Conservation (phyloP, 2,888 invertebrate species). For the Nebria brevicollis region DNA sequence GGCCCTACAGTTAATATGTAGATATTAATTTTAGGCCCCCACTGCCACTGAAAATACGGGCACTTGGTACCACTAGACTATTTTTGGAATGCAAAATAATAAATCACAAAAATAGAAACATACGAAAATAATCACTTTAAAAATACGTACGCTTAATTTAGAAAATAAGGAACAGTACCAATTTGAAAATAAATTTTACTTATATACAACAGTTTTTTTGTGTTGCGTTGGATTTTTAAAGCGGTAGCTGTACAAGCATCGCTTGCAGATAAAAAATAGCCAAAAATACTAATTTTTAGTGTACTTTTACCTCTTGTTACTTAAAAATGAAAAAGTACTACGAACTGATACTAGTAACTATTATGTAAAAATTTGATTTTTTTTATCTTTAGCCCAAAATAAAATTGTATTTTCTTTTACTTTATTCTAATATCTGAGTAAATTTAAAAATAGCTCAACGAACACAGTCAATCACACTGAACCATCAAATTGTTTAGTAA, state of each 20-base stretch:
- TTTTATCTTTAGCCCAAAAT: conserved; percentile 43
- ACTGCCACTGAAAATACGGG: neutral
- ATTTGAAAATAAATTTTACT: neutral
- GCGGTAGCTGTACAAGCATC: conserved; percentile 38
- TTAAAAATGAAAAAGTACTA: conserved; percentile 39
- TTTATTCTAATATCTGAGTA: conserved; percentile 41
- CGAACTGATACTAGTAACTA: conserved; percentile 38
- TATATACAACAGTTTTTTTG: conserved; percentile 7
- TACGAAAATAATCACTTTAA: conserved; percentile 5
- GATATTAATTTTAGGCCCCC: neutral
- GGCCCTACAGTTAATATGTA: neutral
- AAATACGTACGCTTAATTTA: conserved; percentile 8
- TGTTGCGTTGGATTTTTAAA: conserved; percentile 24
- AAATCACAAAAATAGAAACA: neutral
- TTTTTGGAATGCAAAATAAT: conserved; percentile 28
- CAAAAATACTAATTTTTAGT: conserved; percentile 45
- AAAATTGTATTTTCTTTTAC: conserved; percentile 42
- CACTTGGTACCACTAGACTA: conserved; percentile 37
- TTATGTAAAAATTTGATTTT: conserved; percentile 47
- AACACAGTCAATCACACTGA: conserved; percentile 13
- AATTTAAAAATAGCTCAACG: conserved; percentile 44
- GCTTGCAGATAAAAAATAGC: conserved; percentile 47
- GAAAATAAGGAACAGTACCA: conserved; percentile 12
- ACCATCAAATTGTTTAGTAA: neutral
- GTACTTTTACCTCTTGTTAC: conserved; percentile 40